Evolutionary conservation across 2,797 vertebrate genomes (phyloP).

Genomic region (Philypnodon macrostomus): DNA sequence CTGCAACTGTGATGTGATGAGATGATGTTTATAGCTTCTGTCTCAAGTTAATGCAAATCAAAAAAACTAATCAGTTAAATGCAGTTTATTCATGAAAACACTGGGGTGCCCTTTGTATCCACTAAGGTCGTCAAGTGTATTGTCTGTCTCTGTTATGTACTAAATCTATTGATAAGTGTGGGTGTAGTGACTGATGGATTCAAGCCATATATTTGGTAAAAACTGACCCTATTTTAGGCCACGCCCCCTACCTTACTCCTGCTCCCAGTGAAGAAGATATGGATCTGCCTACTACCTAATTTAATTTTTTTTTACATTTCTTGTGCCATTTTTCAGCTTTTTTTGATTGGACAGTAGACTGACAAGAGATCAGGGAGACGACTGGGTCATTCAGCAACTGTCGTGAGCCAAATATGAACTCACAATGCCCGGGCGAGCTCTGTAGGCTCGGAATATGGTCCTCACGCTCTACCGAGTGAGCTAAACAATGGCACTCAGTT

Average conservation of each 20-base stretch:
- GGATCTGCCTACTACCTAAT: slow-evolving; percentile 8
- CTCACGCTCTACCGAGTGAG: too few species aligned
- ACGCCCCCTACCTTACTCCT: slow-evolving; percentile 10
- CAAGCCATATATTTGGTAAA: neutral
- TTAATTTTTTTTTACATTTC: too few species aligned
- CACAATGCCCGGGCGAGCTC: too few species aligned
- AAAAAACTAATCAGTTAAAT: slow-evolving; percentile 22
- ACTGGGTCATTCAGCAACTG: too few species aligned
- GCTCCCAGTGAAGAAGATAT: slow-evolving; percentile 16
- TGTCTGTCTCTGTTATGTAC: neutral
- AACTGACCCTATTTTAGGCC: slow-evolving; percentile 5
- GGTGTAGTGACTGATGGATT: neutral
- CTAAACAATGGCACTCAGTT: too few species aligned
- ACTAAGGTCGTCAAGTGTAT: slow-evolving; percentile 3
- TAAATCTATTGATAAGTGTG: slow-evolving; percentile 12
- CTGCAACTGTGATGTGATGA: slow-evolving; percentile 19
- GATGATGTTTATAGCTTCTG: slow-evolving; percentile 20
- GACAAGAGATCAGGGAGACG: too few species aligned
- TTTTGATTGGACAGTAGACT: too few species aligned
- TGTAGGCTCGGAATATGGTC: too few species aligned
- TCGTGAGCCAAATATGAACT: too few species aligned
- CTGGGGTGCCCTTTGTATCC: slow-evolving; percentile 21
- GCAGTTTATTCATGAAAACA: slow-evolving; percentile 11
- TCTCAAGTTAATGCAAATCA: slow-evolving; percentile 37
- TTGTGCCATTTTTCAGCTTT: too few species aligned